These are phyloP conservation scores for Brachyrhaphis roseni DNA, from an alignment of 2,797 vertebrate species.

Conservation along the genomic window DNA sequence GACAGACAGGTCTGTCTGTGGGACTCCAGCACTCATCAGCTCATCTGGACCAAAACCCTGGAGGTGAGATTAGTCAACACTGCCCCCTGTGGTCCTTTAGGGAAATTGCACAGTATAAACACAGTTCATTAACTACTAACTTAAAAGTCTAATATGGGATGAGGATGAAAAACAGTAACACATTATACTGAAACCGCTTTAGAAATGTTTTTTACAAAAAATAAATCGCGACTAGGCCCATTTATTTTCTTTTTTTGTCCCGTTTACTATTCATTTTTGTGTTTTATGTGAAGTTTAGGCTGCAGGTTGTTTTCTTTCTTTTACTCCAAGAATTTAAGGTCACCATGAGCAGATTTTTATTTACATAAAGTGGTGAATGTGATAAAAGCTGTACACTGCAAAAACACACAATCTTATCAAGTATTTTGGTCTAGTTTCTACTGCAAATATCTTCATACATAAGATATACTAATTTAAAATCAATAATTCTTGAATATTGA, in stretches of 20 bases:
- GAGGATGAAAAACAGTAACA: neutral
- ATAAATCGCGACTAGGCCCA: neutral
- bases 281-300: neutral
- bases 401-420: too few relatives aligned
- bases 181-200: neutral
- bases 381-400: neutral
- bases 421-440: too few relatives aligned
- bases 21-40: conserved; percentile 90
- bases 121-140: too few relatives aligned
- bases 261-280: neutral
- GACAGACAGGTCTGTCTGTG: conserved; percentile 94
- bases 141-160: neutral
- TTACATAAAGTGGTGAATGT: neutral
- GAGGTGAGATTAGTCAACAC: conserved; percentile 83
- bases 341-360: neutral
- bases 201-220: neutral
- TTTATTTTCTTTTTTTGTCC: neutral
- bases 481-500: too few relatives aligned
- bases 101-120: conserved; percentile 17
- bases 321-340: neutral
- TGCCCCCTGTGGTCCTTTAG: conserved; percentile 47
- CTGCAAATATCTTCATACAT: too few relatives aligned
- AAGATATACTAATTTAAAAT: too few relatives aligned
- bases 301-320: neutral
- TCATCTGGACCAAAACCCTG: conserved; percentile 91